Conservation (phyloP, 2,797 vertebrate species). For the Coilia nasus region DNA sequence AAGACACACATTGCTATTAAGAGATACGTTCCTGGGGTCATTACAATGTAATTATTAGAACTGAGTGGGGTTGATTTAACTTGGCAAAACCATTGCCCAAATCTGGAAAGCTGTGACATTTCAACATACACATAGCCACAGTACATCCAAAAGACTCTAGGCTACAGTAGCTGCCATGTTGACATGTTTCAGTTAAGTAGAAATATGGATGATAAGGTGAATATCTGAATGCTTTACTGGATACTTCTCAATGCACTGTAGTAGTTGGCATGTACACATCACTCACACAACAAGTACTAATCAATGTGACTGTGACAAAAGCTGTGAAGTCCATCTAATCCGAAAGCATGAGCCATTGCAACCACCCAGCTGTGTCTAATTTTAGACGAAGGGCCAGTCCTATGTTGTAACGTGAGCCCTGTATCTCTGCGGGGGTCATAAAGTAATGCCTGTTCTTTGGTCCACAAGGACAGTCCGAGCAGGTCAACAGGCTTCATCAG, state of each 20-base stretch:
- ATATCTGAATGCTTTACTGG: no score
- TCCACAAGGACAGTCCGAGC: slow-evolving; percentile 62
- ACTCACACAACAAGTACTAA: not conserved
- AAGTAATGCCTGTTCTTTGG: slow-evolving; percentile 51
- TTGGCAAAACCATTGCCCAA: not conserved
- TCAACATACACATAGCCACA: no score
- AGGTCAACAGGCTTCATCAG: slow-evolving; percentile 51
- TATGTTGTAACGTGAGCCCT: slow-evolving; percentile 42
- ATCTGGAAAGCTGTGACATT: not conserved
- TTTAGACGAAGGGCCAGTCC: slow-evolving; percentile 26
- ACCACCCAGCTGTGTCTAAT: slow-evolving; percentile 12
- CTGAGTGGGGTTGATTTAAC: not conserved
- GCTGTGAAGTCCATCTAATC: not conserved
- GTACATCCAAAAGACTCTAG: no score
- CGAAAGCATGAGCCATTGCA: slow-evolving; percentile 13
- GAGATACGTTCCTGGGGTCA: not conserved
- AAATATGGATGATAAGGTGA: no score
- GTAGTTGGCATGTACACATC: not conserved
- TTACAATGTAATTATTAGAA: not conserved
- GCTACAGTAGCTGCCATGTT: no score
- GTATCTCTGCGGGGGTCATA: slow-evolving; percentile 36
- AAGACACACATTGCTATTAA: not conserved
- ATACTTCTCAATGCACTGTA: no score
- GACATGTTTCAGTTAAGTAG: no score
- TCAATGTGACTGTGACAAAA: not conserved